A percentile compares a stretch with the other conserved stretches of the same genome.
Conservation (phyloP, 2,113 vertebrate genomes). For the Willisornis vidua region DNA sequence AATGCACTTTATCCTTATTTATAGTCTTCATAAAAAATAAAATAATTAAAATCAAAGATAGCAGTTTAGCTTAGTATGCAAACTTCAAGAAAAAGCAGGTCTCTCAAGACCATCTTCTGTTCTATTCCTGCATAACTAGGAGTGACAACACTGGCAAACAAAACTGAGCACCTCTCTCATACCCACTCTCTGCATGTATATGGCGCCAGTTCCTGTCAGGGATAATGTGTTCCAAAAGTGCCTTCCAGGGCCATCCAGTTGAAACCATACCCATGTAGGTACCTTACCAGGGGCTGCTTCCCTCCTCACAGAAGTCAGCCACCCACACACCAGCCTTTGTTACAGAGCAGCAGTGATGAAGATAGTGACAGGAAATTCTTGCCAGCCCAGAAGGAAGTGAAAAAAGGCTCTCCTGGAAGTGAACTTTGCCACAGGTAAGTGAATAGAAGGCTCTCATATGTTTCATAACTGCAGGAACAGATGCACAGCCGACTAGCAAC, state of each 20-base stretch:
- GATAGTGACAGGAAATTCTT: not conserved
- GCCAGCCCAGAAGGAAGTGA: not conserved
- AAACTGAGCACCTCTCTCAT: not conserved
- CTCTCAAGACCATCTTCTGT: not conserved
- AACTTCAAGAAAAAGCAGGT: not conserved
- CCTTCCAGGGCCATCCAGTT: not conserved
- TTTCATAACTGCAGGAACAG: not conserved
- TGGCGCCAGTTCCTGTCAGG: not conserved
- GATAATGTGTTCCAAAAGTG: not conserved
- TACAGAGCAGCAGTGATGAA: not conserved
- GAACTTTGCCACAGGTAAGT: not conserved
- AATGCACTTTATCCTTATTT: not conserved
- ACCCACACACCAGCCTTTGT: fast-evolving
- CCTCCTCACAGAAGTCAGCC: not conserved
- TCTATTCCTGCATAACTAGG: not conserved
- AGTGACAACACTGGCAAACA: not conserved
- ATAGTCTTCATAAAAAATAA: not conserved
- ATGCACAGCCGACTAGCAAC: not conserved
- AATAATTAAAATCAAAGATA: not conserved
- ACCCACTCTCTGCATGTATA: not conserved
- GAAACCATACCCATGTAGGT: not conserved
- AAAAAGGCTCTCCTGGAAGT: not conserved
- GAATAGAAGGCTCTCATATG: not conserved
- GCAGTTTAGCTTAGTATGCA: not conserved
- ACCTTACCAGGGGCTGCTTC: not conserved